Evolutionary conservation across 2,888 invertebrate species (phyloP).

Genomic region (Bibio marci): DNA sequence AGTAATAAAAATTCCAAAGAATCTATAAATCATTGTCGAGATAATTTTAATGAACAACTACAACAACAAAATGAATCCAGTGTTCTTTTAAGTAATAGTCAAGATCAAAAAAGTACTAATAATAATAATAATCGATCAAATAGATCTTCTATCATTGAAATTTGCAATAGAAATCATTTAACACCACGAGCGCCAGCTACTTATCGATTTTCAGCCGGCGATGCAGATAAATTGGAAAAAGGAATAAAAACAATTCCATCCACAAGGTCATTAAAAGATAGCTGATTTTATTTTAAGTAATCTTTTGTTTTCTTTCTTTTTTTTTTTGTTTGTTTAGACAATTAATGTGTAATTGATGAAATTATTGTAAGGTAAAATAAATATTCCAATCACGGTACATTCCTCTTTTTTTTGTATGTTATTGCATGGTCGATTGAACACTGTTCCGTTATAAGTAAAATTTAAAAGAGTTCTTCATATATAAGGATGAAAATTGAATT

Average conservation of each 20-base stretch:
- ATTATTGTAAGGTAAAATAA: no score
- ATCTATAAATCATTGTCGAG: slow-evolving; percentile 3
- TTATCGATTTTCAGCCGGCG: slow-evolving; percentile 51
- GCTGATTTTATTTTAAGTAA: slow-evolving; percentile 26
- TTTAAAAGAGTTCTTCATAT: no score
- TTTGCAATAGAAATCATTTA: slow-evolving; percentile 3
- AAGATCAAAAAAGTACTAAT: slow-evolving; percentile 9
- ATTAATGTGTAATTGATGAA: no score
- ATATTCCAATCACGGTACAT: no score
- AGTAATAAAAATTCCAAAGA: neutral
- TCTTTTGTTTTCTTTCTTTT: no score
- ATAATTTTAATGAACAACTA: slow-evolving; percentile 7
- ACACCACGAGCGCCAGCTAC: slow-evolving; percentile 22
- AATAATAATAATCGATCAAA: no score
- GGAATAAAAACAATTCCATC: slow-evolving; percentile 39
- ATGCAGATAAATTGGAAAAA: slow-evolving; percentile 43
- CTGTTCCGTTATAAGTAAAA: no score
- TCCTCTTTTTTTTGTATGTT: no score
- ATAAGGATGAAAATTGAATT: no score
- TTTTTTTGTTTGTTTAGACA: no score
- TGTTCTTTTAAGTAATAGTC: slow-evolving; percentile 9
- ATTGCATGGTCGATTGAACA: no score
- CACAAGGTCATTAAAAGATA: slow-evolving; percentile 44
- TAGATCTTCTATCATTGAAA: slow-evolving; percentile 12
- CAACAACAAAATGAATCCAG: slow-evolving; percentile 4